Conservation (phyloP, 2,113 vertebrate species). For the Semnornis frantzii region DNA sequence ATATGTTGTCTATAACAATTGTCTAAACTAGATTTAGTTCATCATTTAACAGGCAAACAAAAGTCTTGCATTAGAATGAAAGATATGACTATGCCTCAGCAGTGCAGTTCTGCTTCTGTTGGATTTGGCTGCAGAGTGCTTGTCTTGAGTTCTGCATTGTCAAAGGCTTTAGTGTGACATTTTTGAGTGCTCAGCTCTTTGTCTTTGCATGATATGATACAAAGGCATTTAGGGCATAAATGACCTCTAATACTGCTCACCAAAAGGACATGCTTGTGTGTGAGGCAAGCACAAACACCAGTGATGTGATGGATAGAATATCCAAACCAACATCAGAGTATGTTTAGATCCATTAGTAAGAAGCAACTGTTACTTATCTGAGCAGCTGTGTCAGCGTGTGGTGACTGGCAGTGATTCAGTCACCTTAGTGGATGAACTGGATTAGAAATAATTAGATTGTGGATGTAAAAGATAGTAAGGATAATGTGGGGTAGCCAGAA, state of each 20-base stretch:
- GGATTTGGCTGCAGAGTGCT: not conserved
- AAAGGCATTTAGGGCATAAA: not conserved
- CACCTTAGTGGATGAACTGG: not conserved
- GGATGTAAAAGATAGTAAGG: not conserved
- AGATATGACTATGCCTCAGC: not conserved
- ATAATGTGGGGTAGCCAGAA: not conserved
- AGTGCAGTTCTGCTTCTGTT: not conserved
- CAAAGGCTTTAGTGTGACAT: not conserved
- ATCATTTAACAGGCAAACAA: not conserved
- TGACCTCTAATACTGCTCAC: not conserved
- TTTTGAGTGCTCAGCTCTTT: not conserved
- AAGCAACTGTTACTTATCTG: accelerated
- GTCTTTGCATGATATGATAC: accelerated
- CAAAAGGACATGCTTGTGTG: not conserved
- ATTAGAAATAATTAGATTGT: not conserved
- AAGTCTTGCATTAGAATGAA: not conserved
- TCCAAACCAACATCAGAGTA: not conserved
- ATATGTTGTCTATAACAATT: not conserved
- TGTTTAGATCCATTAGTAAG: not conserved
- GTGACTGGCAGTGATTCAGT: not conserved
- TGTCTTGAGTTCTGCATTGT: not conserved
- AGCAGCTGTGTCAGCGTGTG: not conserved
- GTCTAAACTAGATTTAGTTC: not conserved
- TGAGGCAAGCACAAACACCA: not conserved
- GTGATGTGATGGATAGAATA: not conserved